Conservation (phyloP, 2,888 invertebrate species). For the Priocnemis perturbator region DNA sequence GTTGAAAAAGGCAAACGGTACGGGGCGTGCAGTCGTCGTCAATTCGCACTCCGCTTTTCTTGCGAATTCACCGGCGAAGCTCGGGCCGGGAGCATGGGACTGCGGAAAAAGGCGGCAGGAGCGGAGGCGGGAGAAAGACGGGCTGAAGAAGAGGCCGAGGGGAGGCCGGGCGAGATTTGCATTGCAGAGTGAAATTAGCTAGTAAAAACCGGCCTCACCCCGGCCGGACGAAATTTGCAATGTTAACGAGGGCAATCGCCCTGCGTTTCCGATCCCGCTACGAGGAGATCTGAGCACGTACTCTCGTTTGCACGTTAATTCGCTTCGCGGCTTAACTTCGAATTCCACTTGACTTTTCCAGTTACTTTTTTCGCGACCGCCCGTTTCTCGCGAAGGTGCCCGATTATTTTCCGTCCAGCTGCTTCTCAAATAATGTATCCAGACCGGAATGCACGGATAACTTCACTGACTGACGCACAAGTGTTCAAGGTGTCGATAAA, state of each 20-base stretch:
- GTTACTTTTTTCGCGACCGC: background rate
- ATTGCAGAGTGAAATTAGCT: slow-evolving; percentile 63
- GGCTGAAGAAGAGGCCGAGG: background rate
- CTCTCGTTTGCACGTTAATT: slow-evolving; percentile 53
- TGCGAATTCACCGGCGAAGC: background rate
- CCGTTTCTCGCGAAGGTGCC: background rate
- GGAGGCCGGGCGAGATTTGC: slow-evolving; percentile 49
- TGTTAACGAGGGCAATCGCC: slow-evolving; percentile 60
- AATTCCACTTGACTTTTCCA: slow-evolving; percentile 15
- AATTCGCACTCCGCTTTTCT: slow-evolving; percentile 5
- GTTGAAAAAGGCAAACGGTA: background rate
- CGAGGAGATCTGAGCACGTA: slow-evolving; percentile 30
- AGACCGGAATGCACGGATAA: no score
- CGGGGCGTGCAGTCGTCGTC: background rate
- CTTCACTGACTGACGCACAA: no score
- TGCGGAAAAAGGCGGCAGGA: slow-evolving; percentile 1
- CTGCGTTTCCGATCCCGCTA: slow-evolving; percentile 39
- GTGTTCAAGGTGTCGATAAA: no score
- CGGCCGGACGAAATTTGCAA: slow-evolving; percentile 56
- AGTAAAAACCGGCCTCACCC: slow-evolving; percentile 43
- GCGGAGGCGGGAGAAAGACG: slow-evolving; percentile 1
- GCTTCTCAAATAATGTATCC: no score
- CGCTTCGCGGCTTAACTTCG: slow-evolving; percentile 29
- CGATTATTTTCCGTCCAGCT: background rate
- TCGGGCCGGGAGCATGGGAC: background rate